A percentile compares a stretch with the other conserved stretches of the same genome.
phyloP scores from a whole-genome alignment of 2,797 vertebrate genomes.

The Melanotaenia nigrans region DNA sequence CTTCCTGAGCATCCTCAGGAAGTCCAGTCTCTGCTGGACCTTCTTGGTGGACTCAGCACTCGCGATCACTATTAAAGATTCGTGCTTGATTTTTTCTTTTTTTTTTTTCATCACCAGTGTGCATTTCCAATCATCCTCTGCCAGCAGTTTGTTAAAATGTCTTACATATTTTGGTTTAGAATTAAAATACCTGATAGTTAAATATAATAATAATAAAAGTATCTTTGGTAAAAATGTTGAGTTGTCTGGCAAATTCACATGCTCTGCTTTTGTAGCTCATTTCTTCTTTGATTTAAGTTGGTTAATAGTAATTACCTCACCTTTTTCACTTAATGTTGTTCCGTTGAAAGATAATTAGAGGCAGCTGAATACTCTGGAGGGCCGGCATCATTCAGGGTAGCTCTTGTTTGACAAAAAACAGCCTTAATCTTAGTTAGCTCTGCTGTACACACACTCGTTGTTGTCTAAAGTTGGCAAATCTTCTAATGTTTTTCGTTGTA shows the following conservation, averaged over 20 bases:
- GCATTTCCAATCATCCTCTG: too few species aligned
- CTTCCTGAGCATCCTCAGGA: too few species aligned
- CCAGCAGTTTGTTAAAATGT: too few species aligned
- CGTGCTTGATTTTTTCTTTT: background rate
- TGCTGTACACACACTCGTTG: background rate
- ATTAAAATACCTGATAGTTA: background rate
- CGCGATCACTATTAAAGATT: background rate
- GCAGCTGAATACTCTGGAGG: slow-evolving; percentile 31
- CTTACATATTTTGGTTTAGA: background rate
- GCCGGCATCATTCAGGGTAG: background rate
- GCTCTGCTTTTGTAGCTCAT: background rate
- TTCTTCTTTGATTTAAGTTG: slow-evolving; percentile 28
- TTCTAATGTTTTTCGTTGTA: background rate
- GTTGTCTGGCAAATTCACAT: background rate
- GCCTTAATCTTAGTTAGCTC: slow-evolving; percentile 9
- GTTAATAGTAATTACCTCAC: slow-evolving; percentile 38
- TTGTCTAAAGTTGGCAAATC: background rate
- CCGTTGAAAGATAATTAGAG: slow-evolving; percentile 40
- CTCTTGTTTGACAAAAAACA: background rate
- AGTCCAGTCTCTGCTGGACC: too few species aligned
- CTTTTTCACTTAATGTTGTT: slow-evolving; percentile 25
- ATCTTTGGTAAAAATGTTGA: background rate
- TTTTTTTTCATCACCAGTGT: too few species aligned
- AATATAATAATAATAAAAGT: background rate
- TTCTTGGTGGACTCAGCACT: background rate